These are phyloP conservation scores for Heliopora coerulea DNA, from an alignment of 92 coral and sea anemone genomes.

Conservation along the genomic window DNA sequence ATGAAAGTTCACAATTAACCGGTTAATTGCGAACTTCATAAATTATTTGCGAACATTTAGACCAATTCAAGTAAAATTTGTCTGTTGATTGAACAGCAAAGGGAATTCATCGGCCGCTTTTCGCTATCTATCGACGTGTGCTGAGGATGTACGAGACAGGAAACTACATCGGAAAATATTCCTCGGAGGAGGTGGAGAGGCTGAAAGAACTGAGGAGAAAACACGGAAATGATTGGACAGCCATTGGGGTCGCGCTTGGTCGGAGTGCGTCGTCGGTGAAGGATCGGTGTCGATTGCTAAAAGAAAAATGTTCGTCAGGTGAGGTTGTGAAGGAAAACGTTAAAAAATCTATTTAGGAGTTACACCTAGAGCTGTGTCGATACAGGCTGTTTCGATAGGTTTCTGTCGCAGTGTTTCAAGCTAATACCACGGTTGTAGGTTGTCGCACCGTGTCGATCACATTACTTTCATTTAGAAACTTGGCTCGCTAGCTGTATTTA, in stretches of 20 bases:
- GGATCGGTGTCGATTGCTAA: conserved; percentile 86
- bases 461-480: too few relatives aligned
- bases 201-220: conserved; percentile 77
- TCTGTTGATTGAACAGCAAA: conserved; percentile 60
- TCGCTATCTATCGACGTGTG: conserved; percentile 97
- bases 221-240: conserved; percentile 99
- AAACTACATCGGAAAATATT: conserved; percentile 89
- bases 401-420: too few relatives aligned
- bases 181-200: conserved; percentile 81
- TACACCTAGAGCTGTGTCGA: too few relatives aligned
- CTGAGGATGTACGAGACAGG: conserved; percentile 91
- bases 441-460: too few relatives aligned
- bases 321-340: not conserved
- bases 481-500: too few relatives aligned
- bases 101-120: conserved; percentile 91
- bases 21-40: too few relatives aligned
- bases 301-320: conserved; percentile 96
- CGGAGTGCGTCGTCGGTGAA: conserved; percentile 99
- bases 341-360: too few relatives aligned
- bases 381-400: too few relatives aligned
- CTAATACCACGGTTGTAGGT: too few relatives aligned
- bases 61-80: too few relatives aligned
- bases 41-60: too few relatives aligned
- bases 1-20: too few relatives aligned
- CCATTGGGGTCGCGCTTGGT: conserved; percentile 94